phyloP scores from a whole-genome alignment of 2,888 invertebrate species.

The Conops quadrifasciatus region DNA sequence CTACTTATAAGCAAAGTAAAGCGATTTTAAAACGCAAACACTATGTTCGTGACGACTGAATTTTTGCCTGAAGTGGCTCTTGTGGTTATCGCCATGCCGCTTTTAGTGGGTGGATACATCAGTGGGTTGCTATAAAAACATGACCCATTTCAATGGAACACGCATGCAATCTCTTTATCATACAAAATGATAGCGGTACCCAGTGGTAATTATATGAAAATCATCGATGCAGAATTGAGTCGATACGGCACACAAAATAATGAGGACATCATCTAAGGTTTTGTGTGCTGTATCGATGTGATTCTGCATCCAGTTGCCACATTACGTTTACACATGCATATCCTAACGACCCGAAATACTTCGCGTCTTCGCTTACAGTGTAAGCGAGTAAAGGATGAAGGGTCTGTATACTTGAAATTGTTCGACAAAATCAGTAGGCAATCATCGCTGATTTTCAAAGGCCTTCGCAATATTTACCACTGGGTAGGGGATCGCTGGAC shows the following conservation, averaged over 20 bases:
- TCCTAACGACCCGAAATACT: too few relatives aligned
- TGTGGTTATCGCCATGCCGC: not conserved
- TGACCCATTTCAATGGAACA: slow-evolving; percentile 7
- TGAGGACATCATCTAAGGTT: too few relatives aligned
- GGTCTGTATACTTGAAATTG: too few relatives aligned
- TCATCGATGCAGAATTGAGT: not conserved
- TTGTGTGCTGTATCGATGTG: too few relatives aligned
- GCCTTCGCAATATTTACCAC: too few relatives aligned
- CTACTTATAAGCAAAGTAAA: slow-evolving; percentile 13
- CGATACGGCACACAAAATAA: not conserved
- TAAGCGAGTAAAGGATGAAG: too few relatives aligned
- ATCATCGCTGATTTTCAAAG: too few relatives aligned
- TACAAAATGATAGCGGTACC: not conserved
- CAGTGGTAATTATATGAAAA: not conserved
- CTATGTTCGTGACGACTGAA: not conserved
- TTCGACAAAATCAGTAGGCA: too few relatives aligned
- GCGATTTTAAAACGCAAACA: slow-evolving; percentile 33
- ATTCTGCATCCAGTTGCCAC: too few relatives aligned
- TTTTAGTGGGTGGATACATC: slow-evolving; percentile 2
- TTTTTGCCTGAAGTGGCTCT: not conserved
- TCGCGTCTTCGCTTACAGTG: too few relatives aligned
- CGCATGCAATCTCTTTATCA: not conserved
- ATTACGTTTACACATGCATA: too few relatives aligned
- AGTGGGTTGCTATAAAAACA: slow-evolving; percentile 21
- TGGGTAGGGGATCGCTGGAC: too few relatives aligned